These are phyloP conservation scores for Palythoa grandis DNA, from an alignment of 92 coral and sea anemone genomes.

Conservation along the genomic window DNA sequence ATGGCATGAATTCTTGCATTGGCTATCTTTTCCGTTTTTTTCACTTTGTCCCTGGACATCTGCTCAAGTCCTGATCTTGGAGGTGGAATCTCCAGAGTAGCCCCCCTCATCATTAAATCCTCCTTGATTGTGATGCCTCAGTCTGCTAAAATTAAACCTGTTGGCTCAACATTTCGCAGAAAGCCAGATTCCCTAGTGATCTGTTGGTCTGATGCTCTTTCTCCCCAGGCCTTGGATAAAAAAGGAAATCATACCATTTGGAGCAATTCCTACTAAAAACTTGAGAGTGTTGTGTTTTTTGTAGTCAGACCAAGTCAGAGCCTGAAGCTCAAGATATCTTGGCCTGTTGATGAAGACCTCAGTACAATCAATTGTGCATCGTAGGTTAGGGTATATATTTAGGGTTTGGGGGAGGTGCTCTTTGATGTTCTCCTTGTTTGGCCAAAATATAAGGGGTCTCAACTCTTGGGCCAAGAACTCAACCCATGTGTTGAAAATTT, in stretches of 20 bases:
- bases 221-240: slow-evolving; percentile 71
- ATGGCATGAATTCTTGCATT: slow-evolving; percentile 70
- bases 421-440: slow-evolving; percentile 50
- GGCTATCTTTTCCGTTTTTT: slow-evolving; percentile 47
- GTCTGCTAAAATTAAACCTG: slow-evolving; percentile 62
- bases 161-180: slow-evolving; percentile 55
- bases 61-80: slow-evolving; percentile 68
- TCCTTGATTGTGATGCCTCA: slow-evolving; percentile 60
- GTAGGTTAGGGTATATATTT: slow-evolving; percentile 44
- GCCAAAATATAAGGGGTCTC: slow-evolving; percentile 53
- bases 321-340: slow-evolving; percentile 59
- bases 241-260: slow-evolving; percentile 60
- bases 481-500: slow-evolving; percentile 72
- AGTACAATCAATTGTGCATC: slow-evolving; percentile 67
- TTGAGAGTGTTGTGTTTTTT: slow-evolving; percentile 2
- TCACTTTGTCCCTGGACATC: slow-evolving; percentile 58
- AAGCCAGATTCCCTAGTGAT: slow-evolving; percentile 62
- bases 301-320: slow-evolving; percentile 69
- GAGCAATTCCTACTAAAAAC: slow-evolving; percentile 73
- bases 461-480: slow-evolving; percentile 62
- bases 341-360: slow-evolving; percentile 79
- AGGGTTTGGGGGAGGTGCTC: slow-evolving; percentile 45
- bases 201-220: slow-evolving; percentile 63
- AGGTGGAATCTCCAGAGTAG: slow-evolving; percentile 65
- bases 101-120: slow-evolving; percentile 49